Base-by-base conservation (phyloP, 2,113 vertebrate genomes). In the Morone saxatilis region DNA sequence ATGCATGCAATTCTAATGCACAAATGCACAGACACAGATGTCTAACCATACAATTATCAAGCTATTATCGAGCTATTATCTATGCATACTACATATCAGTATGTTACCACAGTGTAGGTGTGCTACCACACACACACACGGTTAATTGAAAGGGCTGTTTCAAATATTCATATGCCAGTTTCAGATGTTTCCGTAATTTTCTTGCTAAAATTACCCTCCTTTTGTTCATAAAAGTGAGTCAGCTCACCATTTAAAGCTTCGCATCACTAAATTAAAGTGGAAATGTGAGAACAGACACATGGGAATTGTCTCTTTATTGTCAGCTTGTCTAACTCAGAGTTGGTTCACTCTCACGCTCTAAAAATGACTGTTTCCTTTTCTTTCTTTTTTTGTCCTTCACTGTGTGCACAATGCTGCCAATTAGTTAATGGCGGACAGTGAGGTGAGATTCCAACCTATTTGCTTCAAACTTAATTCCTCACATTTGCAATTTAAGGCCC, bases 381-480 rank as follows among this genome's bases (percentile, higher is more conserved):
- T 48, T 51, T 51, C 12, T 56, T 40, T 25, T 25, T 9, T 10
- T 50, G 13, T 12, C 76, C 54, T 36, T 75, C 36, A 41, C 78
- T 62, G 66, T 60, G 74, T 40, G 2, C 78, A 83, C 87, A 90
- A 75, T 86, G 81, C 80, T 72, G 82, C 89, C 91, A 94, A 92
- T 94, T 93, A 91, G 89, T 89, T 92, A 86, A 93, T 86, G 81
- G 81, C 5, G 43, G 81, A 91, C 74, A 78, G 71, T 10, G 53
- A 89, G 78, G 57, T 51, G 22, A 84, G 71, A 78, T 73, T 74
- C 31, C 62, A 74, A 73, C 67, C 65, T 65, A 60, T 86, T 86
- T 86, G 50, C 85, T 73, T 89, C 89, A 80, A 80, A 88, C 59
- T 82, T 86, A 83, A 78, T 83, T 87, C 73, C 10, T 51, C 7